Percentiles rank a stretch among this genome's conserved stretches.
These are phyloP conservation scores for Chionoecetes opilio DNA, from an alignment of 1,140 invertebrate species.

Conservation along the genomic window DNA sequence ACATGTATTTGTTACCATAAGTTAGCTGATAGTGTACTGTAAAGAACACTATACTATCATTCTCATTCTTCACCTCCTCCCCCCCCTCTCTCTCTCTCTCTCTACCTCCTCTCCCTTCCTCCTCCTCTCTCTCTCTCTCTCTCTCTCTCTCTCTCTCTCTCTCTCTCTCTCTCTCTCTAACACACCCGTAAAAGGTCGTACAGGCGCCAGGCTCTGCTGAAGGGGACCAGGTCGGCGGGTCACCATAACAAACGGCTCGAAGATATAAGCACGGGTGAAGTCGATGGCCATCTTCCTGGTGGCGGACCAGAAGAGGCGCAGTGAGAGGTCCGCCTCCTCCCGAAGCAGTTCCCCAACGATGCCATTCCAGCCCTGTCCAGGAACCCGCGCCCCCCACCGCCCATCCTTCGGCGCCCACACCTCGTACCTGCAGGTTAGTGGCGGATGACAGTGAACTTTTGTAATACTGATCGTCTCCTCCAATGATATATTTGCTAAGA, in stretches of 20 bases:
- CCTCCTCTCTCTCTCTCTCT: not conserved
- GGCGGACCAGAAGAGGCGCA: slow-evolving; percentile 45
- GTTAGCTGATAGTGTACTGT: no score
- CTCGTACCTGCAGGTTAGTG: not conserved
- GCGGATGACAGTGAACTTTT: not conserved
- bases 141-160: no score
- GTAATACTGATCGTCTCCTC: no score
- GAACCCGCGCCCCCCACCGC: not conserved
- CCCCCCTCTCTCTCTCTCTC: no score
- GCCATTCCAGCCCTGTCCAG: not conserved
- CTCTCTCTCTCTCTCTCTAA: not conserved
- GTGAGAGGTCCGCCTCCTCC: slow-evolving; percentile 39
- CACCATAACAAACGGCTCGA: slow-evolving; percentile 50
- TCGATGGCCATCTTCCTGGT: slow-evolving; percentile 54
- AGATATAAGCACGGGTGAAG: slow-evolving; percentile 62
- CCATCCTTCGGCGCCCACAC: slow-evolving; percentile 33
- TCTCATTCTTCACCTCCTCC: no score
- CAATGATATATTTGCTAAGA: no score
- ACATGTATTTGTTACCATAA: no score
- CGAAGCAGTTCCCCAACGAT: slow-evolving; percentile 23
- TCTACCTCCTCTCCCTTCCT: no score
- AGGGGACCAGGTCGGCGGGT: not conserved
- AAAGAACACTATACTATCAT: no score
- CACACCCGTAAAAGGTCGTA: slow-evolving; percentile 9
- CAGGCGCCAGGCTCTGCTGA: slow-evolving; percentile 40